phyloP scores from a whole-genome alignment of 2,888 invertebrate genomes.

The Bruchidius siliquastri region DNA sequence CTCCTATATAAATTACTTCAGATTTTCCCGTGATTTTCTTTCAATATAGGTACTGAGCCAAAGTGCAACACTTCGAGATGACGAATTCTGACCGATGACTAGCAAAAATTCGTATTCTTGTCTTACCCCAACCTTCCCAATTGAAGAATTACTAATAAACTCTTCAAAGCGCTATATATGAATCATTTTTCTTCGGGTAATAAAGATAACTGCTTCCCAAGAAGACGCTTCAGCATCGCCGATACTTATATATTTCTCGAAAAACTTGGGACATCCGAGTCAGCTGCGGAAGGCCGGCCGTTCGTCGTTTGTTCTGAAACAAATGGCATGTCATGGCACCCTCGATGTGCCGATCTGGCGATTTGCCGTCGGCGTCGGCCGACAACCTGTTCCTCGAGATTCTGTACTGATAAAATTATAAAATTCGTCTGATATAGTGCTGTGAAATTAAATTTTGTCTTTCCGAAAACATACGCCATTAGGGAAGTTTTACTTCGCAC shows the following conservation, averaged over 20 bases:
- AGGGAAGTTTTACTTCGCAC: too few relatives aligned
- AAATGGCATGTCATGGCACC: conserved; percentile 43
- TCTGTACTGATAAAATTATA: conserved; percentile 44
- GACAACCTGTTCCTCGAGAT: conserved; percentile 45
- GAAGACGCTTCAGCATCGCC: background rate
- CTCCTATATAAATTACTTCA: too few relatives aligned
- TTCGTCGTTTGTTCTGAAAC: conserved; percentile 32
- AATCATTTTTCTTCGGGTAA: background rate
- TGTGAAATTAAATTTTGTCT: conserved; percentile 36
- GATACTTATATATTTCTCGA: background rate
- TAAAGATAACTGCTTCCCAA: background rate
- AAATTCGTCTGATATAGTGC: conserved; percentile 35
- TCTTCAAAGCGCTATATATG: background rate
- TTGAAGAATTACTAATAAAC: background rate
- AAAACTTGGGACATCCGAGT: background rate
- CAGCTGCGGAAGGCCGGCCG: conserved; percentile 11
- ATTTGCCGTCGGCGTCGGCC: conserved; percentile 19
- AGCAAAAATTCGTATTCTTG: too few relatives aligned
- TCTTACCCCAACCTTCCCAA: too few relatives aligned
- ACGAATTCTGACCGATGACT: too few relatives aligned
- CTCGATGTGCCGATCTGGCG: conserved; percentile 8
- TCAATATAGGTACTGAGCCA: too few relatives aligned
- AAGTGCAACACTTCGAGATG: too few relatives aligned
- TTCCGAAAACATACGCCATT: too few relatives aligned
- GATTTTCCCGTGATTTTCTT: too few relatives aligned